Conservation (phyloP, 1,140 invertebrate species). For the Meteorus sp. region DNA sequence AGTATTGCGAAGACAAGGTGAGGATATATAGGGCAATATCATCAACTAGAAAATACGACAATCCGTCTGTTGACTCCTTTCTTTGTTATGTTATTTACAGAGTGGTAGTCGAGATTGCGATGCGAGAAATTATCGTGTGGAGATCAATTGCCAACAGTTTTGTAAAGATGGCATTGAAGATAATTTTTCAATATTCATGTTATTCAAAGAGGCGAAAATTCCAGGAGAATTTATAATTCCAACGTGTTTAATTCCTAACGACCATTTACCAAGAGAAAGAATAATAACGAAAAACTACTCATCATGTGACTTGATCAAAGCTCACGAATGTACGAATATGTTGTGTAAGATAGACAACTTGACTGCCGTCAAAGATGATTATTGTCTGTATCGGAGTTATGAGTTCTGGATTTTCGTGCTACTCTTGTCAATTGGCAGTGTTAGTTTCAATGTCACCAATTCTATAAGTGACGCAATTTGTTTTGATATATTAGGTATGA, state of each 20-base stretch:
- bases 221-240: no score
- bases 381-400: constrained; percentile 58
- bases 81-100: no score
- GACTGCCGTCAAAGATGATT: constrained; percentile 40
- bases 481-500: constrained; percentile 76
- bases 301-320: no score
- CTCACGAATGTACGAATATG: neutral
- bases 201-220: no score
- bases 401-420: constrained; percentile 75
- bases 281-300: no score
- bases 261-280: no score
- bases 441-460: constrained; percentile 76
- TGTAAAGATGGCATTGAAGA: no score
- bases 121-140: neutral
- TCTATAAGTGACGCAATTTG: constrained; percentile 79
- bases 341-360: neutral
- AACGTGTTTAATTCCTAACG: no score
- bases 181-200: no score
- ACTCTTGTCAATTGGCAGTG: constrained; percentile 70
- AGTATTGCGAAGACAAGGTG: neutral
- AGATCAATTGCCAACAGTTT: neutral
- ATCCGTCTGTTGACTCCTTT: no score
- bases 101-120: neutral
- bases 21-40: no score
- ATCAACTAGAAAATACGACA: no score